These are phyloP conservation scores for Watsonalla binaria DNA, from an alignment of 2,888 invertebrate genomes.

Conservation along the genomic window DNA sequence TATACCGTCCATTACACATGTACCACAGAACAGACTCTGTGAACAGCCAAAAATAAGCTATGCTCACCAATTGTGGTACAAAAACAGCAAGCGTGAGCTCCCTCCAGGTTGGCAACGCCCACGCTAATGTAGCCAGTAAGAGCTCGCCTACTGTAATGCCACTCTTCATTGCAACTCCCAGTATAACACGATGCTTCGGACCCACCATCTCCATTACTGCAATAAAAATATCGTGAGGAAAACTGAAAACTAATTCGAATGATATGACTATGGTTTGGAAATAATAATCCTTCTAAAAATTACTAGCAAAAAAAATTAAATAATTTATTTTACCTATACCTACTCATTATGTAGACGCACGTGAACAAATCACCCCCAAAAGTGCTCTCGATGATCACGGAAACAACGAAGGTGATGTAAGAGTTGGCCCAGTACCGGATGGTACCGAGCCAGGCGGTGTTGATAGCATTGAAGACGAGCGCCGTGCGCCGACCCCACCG, in stretches of 20 bases:
- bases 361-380: slow-evolving; percentile 83
- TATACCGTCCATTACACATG: slow-evolving; percentile 77
- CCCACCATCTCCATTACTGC: slow-evolving; percentile 83
- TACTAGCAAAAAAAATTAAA: too few species aligned
- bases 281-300: not conserved
- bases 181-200: slow-evolving; percentile 80
- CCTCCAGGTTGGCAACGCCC: slow-evolving; percentile 81
- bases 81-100: slow-evolving; percentile 79
- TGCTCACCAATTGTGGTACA: slow-evolving; percentile 78
- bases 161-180: slow-evolving; percentile 79
- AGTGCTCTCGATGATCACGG: slow-evolving; percentile 83
- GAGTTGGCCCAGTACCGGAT: slow-evolving; percentile 78
- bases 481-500: slow-evolving; percentile 82
- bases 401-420: slow-evolving; percentile 81
- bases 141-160: slow-evolving; percentile 83
- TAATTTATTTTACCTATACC: slow-evolving; percentile 15
- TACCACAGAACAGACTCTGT: slow-evolving; percentile 85
- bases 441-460: slow-evolving; percentile 82
- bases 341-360: slow-evolving; percentile 83
- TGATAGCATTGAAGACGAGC: slow-evolving; percentile 75
- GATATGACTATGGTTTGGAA: too few species aligned
- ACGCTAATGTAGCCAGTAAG: slow-evolving; percentile 79
- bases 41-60: slow-evolving; percentile 80
- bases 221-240: not conserved
- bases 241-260: not conserved